Evolutionary conservation across 2,797 vertebrate species (phyloP), one percentile per base, ranked within the genome.

Genomic region (Leucoraja ocellata): DNA sequence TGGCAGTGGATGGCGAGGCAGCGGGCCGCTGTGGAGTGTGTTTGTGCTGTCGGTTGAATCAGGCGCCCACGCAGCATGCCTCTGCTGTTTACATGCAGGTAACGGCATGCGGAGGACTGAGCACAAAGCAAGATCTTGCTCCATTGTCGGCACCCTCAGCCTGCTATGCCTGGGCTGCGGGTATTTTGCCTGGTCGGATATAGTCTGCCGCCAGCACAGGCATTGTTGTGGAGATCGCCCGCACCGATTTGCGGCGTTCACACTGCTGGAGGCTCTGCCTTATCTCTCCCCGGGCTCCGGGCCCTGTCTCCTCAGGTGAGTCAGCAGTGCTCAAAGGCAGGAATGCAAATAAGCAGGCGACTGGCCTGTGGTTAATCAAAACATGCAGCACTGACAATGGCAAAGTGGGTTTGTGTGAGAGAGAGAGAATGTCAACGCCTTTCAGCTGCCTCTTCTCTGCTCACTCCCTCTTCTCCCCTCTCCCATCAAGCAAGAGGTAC

Each of bases 341-440:
- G 90, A 92, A 92, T 92, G 13, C 90, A 92, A 92, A 92, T 76
- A 92, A 74, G 36, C 88, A 18, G 39, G 32, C 0, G 21, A 18
- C 68, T 25, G 36, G 13, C 13, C 16, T 11, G 46, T 11, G 54
- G 71, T 39, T 28, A 28, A 10, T 92, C 90, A 91, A 73, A 74
- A 74, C 68, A 91, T 5, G 18, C 32, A 39, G 39, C 14, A 6
- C 2, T 74, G 32, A 39, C 39, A 74, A 76, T 23, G 58, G 18
- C 21, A 54, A 76, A 73, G 39, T 58, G 71, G 2, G 76, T 46
- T 74, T 65, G 8, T 14, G 8, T 36, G 84, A 3, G n/a, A 88
- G 61, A 63, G 36, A 21, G n/a, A 65, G 18, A 65, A 65, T 32
- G 32, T 8, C 18, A 36, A 74, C 3, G 16, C 8, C 0, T 68